A percentile compares a stretch with the other conserved stretches of the same genome.
Conservation (phyloP, 1,140 invertebrate genomes). For the Ceratosolen fusciceps region DNA sequence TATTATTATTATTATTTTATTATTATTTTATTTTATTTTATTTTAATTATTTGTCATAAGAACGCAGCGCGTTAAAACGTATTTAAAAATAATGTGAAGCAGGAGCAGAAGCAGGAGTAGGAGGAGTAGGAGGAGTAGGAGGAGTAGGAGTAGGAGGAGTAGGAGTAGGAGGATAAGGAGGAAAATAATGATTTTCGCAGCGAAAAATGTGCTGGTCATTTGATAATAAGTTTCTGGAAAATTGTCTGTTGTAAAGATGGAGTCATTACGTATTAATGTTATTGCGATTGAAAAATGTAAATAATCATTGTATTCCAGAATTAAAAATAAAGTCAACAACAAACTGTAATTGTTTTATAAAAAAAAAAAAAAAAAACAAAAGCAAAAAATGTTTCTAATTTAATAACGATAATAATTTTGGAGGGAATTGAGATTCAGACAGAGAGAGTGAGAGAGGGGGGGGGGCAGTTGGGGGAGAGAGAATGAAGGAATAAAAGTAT, state of each 20-base stretch:
- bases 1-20: conserved; percentile 19
- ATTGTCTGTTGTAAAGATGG: background rate
- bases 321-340: conserved; percentile 6
- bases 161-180: too few relatives aligned
- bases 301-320: conserved; percentile 43
- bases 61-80: conserved; percentile 22
- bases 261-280: conserved; percentile 25
- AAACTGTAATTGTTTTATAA: too few relatives aligned
- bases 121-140: too few relatives aligned
- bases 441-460: too few relatives aligned
- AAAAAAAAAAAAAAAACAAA: too few relatives aligned
- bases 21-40: conserved; percentile 16
- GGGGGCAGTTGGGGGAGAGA: too few relatives aligned
- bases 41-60: conserved; percentile 7
- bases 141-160: too few relatives aligned
- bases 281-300: conserved; percentile 34
- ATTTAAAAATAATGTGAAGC: background rate
- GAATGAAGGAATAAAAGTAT: too few relatives aligned
- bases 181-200: background rate
- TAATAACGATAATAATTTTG: too few relatives aligned
- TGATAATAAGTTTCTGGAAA: background rate
- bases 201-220: conserved; percentile 11
- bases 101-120: too few relatives aligned
- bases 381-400: too few relatives aligned
- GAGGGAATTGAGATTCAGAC: too few relatives aligned